Percentiles rank a stretch among this genome's conserved stretches.
phyloP scores from a whole-genome alignment of 2,113 vertebrate species.

The Cervus canadensis region DNA sequence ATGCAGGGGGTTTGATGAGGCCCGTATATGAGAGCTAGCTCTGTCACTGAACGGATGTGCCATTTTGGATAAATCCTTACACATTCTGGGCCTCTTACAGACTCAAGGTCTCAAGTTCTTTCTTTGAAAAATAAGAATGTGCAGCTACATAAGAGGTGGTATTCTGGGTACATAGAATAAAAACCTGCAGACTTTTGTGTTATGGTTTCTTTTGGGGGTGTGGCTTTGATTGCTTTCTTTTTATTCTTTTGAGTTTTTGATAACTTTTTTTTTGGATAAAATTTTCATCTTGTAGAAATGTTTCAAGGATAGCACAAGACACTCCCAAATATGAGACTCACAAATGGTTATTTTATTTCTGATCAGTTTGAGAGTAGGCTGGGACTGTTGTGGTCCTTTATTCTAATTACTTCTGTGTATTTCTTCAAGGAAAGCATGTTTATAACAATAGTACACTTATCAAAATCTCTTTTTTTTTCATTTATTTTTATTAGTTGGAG shows the following conservation, averaged over 20 bases:
- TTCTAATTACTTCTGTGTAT: neutral
- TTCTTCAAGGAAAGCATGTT: neutral
- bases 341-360: neutral
- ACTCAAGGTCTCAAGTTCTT: neutral
- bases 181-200: neutral
- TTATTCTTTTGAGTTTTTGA: neutral
- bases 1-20: neutral
- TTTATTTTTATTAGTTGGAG: no score
- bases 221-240: neutral
- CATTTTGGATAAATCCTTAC: neutral
- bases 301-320: neutral
- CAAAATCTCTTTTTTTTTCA: neutral
- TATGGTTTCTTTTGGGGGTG: neutral
- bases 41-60: neutral
- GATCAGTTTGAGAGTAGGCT: neutral
- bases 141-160: neutral
- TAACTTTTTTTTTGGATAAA: neutral
- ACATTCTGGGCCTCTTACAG: neutral
- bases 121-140: neutral
- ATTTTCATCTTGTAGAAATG: neutral
- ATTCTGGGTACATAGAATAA: neutral
- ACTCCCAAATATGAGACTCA: neutral
- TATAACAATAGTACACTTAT: neutral
- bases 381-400: neutral
- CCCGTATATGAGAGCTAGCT: neutral